phyloP scores from a whole-genome alignment of 2,888 invertebrate genomes.

The Ectemnius lituratus region DNA sequence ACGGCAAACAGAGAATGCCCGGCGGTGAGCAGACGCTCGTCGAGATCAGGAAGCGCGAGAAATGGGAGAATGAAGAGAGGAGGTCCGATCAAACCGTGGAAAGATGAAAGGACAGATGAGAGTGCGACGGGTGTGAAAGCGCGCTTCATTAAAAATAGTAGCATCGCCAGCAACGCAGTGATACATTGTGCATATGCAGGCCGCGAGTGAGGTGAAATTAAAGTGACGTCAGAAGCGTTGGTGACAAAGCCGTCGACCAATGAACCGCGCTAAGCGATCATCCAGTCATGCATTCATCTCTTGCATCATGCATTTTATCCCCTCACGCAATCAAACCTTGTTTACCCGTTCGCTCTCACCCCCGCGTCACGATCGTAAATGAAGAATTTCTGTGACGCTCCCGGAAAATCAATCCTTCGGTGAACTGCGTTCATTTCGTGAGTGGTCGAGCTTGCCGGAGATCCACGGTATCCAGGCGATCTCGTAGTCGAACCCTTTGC shows the following conservation, averaged over 20 bases:
- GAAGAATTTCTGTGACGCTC: neutral
- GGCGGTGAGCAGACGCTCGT: neutral
- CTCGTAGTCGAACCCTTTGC: too few species aligned
- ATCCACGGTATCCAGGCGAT: too few species aligned
- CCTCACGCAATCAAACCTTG: slow-evolving; percentile 33
- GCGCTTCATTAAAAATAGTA: slow-evolving; percentile 54
- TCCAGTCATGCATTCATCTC: slow-evolving; percentile 48
- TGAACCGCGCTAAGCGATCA: slow-evolving; percentile 33
- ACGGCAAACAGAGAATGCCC: slow-evolving; percentile 7
- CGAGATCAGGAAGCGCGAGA: slow-evolving; percentile 35
- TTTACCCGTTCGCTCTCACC: slow-evolving; percentile 18
- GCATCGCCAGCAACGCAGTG: slow-evolving; percentile 30
- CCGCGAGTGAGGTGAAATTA: slow-evolving; percentile 34
- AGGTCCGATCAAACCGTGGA: neutral
- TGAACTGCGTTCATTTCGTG: neutral
- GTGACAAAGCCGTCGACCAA: slow-evolving; percentile 53
- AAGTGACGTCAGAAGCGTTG: slow-evolving; percentile 55
- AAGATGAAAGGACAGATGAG: slow-evolving; percentile 13
- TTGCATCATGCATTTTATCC: slow-evolving; percentile 28
- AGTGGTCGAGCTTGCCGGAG: too few species aligned
- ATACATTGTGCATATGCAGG: too few species aligned
- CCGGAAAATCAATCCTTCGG: neutral
- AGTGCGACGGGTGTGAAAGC: slow-evolving; percentile 38
- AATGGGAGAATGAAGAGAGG: slow-evolving; percentile 11
- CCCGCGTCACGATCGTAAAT: neutral